Evolutionary conservation across 1,140 invertebrate species (phyloP).

Genomic region (Coelopa frigida): DNA sequence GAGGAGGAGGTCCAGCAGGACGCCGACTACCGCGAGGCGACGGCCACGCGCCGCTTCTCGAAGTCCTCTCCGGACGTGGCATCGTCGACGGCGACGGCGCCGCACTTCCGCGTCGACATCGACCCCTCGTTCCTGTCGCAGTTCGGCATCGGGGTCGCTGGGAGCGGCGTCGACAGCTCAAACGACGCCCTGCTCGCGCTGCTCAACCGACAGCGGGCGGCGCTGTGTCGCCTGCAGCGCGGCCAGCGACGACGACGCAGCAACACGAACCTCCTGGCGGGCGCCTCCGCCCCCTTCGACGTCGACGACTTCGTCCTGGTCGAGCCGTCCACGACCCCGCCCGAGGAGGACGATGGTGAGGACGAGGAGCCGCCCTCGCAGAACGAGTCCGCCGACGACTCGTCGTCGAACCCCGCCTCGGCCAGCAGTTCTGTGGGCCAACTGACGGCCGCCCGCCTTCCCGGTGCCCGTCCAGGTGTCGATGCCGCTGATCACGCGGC

Average conservation of each 20-base stretch:
- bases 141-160: conserved; percentile 6
- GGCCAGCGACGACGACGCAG: conserved; percentile 12
- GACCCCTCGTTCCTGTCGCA: conserved; percentile 16
- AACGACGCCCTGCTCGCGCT: conserved; percentile 26
- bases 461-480: conserved; percentile 9
- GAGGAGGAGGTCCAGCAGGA: background rate
- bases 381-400: too few relatives aligned
- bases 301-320: conserved; percentile 36
- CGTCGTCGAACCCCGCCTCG: too few relatives aligned
- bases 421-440: background rate
- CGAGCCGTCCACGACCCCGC: conserved; percentile 31
- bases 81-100: background rate
- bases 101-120: conserved; percentile 21
- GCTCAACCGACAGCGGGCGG: conserved; percentile 20
- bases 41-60: background rate
- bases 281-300: conserved; percentile 5
- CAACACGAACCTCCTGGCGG: background rate
- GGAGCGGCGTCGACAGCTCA: background rate
- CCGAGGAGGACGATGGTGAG: too few relatives aligned
- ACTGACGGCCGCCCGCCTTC: background rate
- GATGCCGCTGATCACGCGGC: conserved; percentile 18
- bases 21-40: background rate
- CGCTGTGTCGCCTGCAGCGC: conserved; percentile 11
- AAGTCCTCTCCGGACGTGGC: background rate
- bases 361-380: too few relatives aligned